A percentile compares a stretch with the other conserved stretches of the same genome.
Conservation (phyloP, 2,797 vertebrate species). For the Lophotriccus pileatus region DNA sequence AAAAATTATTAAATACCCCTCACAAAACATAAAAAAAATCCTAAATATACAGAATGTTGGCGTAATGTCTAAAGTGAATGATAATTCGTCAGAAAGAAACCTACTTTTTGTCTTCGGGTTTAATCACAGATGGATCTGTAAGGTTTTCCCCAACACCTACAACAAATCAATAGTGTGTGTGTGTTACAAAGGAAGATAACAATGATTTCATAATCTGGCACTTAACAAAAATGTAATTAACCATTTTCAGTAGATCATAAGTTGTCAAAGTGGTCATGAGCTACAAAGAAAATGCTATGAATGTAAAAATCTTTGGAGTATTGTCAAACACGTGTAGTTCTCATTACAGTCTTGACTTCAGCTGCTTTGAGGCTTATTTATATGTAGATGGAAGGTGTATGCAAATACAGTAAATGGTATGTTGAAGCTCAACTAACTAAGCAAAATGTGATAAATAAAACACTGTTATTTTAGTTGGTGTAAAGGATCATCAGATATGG, state of each 20-base stretch:
- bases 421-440: neutral
- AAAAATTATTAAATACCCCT: neutral
- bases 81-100: constrained; percentile 40
- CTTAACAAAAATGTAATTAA: neutral
- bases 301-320: neutral
- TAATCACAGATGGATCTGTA: constrained; percentile 95
- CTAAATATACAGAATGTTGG: neutral
- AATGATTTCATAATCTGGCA: neutral
- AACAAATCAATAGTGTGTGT: constrained; percentile 39
- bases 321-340: neutral
- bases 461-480: neutral
- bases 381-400: neutral
- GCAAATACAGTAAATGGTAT: neutral
- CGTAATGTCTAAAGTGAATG: neutral
- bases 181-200: neutral
- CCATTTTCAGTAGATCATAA: neutral
- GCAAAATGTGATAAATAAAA: neutral
- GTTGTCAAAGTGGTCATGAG: neutral
- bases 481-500: neutral
- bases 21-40: neutral
- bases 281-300: neutral
- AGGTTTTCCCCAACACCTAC: constrained; percentile 91
- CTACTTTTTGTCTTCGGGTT: constrained; percentile 88
- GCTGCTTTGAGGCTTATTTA: neutral
- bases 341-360: neutral